A percentile compares a stretch with the other conserved stretches of the same genome.
Evolutionary conservation across 2,888 invertebrate species (phyloP).

Genomic region (Cetonia aurata): DNA sequence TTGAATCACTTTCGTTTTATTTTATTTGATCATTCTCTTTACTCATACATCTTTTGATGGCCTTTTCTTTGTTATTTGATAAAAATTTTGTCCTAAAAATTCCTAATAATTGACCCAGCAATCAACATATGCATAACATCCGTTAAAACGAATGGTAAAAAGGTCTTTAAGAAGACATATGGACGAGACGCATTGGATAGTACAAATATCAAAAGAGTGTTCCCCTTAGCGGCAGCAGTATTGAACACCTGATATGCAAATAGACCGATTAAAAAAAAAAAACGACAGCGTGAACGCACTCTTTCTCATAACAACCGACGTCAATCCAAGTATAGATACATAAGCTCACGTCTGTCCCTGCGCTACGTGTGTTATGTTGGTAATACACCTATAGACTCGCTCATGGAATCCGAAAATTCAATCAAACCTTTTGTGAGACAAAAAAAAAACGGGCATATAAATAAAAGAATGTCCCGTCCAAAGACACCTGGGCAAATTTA

Average conservation of each 20-base stretch:
- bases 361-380: not conserved
- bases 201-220: too few species aligned
- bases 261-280: slow-evolving; percentile 25
- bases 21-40: too few species aligned
- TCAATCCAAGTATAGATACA: slow-evolving; percentile 26
- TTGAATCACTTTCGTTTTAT: too few species aligned
- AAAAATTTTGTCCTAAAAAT: too few species aligned
- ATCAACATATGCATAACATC: too few species aligned
- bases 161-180: too few species aligned
- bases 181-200: too few species aligned
- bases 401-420: slow-evolving; percentile 35
- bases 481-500: slow-evolving; percentile 40
- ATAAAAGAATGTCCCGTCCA: slow-evolving; percentile 29
- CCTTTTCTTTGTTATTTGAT: too few species aligned
- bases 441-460: slow-evolving; percentile 18
- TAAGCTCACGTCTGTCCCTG: slow-evolving; percentile 21
- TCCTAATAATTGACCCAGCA: too few species aligned
- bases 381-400: not conserved
- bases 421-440: slow-evolving; percentile 38
- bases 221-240: not conserved
- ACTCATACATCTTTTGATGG: too few species aligned
- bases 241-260: slow-evolving; percentile 39
- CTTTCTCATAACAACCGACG: slow-evolving; percentile 21
- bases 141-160: too few species aligned
- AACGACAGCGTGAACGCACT: not conserved